These are phyloP conservation scores for Trigoniulus corallinus DNA, from an alignment of 1,140 invertebrate genomes.

Conservation along the genomic window DNA sequence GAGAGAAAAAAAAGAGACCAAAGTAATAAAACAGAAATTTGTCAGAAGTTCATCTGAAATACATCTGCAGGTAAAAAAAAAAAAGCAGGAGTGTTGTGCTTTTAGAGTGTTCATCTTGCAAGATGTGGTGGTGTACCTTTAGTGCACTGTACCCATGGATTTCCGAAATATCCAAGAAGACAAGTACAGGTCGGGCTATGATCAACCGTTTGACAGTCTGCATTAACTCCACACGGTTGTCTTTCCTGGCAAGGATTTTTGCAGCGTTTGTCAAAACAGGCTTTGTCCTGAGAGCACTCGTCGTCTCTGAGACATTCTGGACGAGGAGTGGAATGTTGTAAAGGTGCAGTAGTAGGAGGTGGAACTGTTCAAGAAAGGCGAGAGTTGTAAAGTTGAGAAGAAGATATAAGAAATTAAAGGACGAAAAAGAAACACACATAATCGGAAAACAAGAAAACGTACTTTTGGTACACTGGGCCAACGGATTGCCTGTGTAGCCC, in stretches of 20 bases:
- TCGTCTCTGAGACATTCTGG: slow-evolving; percentile 55
- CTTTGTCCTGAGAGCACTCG: slow-evolving; percentile 60
- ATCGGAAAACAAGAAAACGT: slow-evolving; percentile 52
- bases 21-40: no score
- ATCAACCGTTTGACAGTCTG: slow-evolving; percentile 49
- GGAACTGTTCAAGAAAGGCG: slow-evolving; percentile 54
- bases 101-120: no score
- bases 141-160: slow-evolving; percentile 58
- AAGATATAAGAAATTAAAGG: slow-evolving; percentile 58
- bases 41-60: no score
- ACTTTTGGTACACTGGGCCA: slow-evolving; percentile 42
- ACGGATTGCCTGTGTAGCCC: slow-evolving; percentile 64
- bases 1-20: no score
- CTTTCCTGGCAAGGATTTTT: slow-evolving; percentile 47
- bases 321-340: neutral
- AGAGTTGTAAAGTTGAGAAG: slow-evolving; percentile 58
- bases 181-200: slow-evolving; percentile 65
- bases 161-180: slow-evolving; percentile 63
- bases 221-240: slow-evolving; percentile 59
- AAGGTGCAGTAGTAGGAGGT: slow-evolving; percentile 36
- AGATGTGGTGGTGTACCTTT: slow-evolving; percentile 55
- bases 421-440: slow-evolving; percentile 44
- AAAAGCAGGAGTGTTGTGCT: no score
- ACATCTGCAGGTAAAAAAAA: no score
- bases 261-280: slow-evolving; percentile 58